These are phyloP conservation scores for Larimichthys polyactis DNA, from an alignment of 2,113 vertebrate species.

Conservation along the genomic window DNA sequence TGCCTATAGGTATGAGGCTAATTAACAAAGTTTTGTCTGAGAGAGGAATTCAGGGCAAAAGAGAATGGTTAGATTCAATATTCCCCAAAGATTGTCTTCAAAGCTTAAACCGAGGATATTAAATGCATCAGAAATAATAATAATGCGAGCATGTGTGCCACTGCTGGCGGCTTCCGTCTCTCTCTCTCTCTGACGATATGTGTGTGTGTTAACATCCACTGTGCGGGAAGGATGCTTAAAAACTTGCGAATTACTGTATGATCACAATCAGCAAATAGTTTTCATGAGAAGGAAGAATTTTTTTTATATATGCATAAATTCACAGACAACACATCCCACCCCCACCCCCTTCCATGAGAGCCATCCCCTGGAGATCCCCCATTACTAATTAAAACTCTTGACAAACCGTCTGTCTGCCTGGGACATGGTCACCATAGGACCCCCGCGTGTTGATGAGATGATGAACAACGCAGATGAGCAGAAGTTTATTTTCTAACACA, in stretches of 20 bases:
- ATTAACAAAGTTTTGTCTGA: conserved; percentile 86
- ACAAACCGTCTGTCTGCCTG: conserved; percentile 86
- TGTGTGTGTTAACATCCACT: conserved; percentile 35
- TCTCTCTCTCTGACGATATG: conserved; percentile 51
- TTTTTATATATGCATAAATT: conserved; percentile 46
- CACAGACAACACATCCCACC: conserved; percentile 8
- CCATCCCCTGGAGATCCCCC: conserved; percentile 79
- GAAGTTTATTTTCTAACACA: conserved; percentile 65
- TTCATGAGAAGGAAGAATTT: conserved; percentile 44
- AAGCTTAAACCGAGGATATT: conserved; percentile 82
- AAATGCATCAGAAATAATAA: conserved; percentile 85
- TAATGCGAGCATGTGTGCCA: conserved; percentile 75
- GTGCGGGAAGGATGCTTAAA: conserved; percentile 43
- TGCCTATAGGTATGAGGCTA: conserved; percentile 86
- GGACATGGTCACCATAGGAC: conserved; percentile 81
- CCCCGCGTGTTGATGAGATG: conserved; percentile 75
- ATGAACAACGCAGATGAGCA: conserved; percentile 63
- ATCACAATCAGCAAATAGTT: conserved; percentile 59
- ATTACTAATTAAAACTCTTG: conserved; percentile 90
- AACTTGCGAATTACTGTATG: conserved; percentile 51
- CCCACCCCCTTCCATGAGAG: conserved; percentile 82
- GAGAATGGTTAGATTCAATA: conserved; percentile 84
- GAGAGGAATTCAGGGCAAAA: conserved; percentile 80
- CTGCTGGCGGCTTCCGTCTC: conserved; percentile 71
- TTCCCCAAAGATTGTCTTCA: conserved; percentile 86